Evolutionary conservation across 2,113 vertebrate genomes (phyloP).

Genomic region (Petrocephalus microphthalmus): DNA sequence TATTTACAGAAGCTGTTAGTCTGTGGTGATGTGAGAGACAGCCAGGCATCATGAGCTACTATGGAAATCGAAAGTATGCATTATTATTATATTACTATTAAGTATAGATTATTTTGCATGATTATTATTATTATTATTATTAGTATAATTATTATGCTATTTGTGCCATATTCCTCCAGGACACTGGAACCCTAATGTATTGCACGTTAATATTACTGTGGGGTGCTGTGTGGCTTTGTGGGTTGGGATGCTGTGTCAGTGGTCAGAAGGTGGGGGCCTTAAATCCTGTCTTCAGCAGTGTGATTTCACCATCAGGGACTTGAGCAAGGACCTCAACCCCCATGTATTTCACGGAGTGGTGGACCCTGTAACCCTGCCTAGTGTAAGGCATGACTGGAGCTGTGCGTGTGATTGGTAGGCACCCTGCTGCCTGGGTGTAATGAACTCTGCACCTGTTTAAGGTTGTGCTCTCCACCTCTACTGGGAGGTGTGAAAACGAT

Average conservation of each 20-base stretch:
- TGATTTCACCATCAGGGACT: background rate
- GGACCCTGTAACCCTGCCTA: background rate
- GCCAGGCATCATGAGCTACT: background rate
- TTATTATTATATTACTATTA: background rate
- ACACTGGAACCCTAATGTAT: background rate
- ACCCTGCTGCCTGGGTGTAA: background rate
- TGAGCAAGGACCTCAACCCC: background rate
- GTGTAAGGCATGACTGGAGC: background rate
- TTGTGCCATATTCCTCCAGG: background rate
- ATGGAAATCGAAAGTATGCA: background rate
- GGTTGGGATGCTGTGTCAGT: background rate
- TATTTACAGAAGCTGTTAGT: background rate
- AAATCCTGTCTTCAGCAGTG: background rate
- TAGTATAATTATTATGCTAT: background rate
- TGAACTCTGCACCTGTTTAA: background rate
- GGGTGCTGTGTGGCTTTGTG: too few relatives aligned
- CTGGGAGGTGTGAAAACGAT: slow-evolving; percentile 21
- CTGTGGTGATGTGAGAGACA: background rate
- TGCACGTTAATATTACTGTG: too few relatives aligned
- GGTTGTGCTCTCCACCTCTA: background rate
- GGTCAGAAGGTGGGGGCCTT: background rate
- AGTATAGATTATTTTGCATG: background rate
- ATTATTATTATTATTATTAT: background rate
- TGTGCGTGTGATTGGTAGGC: background rate
- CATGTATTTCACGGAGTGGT: background rate